Conservation (phyloP, 1,140 invertebrate species). For the Branchinecta lindahli region DNA sequence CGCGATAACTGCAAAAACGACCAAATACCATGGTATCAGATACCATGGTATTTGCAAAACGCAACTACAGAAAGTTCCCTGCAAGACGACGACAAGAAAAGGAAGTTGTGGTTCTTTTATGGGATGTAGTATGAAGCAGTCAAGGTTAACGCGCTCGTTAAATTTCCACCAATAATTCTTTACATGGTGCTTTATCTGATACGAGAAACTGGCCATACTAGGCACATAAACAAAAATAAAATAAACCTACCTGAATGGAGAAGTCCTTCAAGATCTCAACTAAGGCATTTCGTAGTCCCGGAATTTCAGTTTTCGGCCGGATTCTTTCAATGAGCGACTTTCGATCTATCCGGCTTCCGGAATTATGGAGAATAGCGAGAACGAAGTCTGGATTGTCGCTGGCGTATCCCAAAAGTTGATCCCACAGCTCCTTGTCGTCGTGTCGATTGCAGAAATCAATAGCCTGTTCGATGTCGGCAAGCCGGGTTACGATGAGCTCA, state of each 20-base stretch:
- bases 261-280: constrained; percentile 93
- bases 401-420: constrained; percentile 76
- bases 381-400: constrained; percentile 62
- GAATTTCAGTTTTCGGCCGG: constrained; percentile 62
- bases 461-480: constrained; percentile 78
- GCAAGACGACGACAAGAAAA: no score
- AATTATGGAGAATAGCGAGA: constrained; percentile 55
- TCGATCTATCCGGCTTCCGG: constrained; percentile 81
- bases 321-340: constrained; percentile 71
- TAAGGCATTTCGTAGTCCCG: constrained; percentile 71
- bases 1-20: no score
- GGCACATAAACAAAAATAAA: no score
- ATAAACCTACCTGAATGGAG: constrained; percentile 53
- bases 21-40: no score
- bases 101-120: no score
- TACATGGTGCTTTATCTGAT: no score
- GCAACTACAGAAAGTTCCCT: no score
- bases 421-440: constrained; percentile 85
- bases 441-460: constrained; percentile 95
- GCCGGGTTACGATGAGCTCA: constrained; percentile 66
- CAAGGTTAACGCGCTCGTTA: constrained; percentile 11
- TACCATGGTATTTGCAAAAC: no score
- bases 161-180: not conserved
- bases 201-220: no score
- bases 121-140: not conserved